Evolutionary conservation across 2,797 vertebrate genomes (phyloP).

Genomic region (Coregonus suidteri): DNA sequence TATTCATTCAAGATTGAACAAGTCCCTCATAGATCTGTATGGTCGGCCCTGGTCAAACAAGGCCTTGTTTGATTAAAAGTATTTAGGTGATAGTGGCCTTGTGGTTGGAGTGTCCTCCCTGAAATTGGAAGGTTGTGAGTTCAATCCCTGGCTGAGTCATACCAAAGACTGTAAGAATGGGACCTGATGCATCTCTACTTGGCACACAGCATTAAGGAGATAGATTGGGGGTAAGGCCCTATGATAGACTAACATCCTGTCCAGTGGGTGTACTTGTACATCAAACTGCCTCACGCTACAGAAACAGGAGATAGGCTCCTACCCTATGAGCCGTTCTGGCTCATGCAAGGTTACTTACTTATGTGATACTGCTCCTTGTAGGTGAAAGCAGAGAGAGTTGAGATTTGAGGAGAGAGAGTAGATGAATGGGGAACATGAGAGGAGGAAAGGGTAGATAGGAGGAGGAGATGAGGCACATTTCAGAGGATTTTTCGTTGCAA

Average conservation of each 20-base stretch:
- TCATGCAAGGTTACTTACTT: no score
- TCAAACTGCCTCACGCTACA: no score
- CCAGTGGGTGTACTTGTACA: neutral
- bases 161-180: no score
- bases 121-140: no score
- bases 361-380: neutral
- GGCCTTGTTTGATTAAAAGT: neutral
- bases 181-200: no score
- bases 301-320: no score
- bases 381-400: constrained; percentile 13
- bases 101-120: neutral
- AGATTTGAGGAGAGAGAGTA: no score
- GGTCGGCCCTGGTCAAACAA: neutral
- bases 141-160: no score
- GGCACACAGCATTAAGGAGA: no score
- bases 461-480: neutral
- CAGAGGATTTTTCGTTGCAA: no score
- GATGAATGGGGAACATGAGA: neutral
- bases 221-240: neutral
- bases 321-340: no score
- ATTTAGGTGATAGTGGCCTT: neutral
- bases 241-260: constrained; percentile 14
- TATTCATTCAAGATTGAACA: neutral
- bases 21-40: neutral
- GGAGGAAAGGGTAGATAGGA: neutral